Evolutionary conservation across 2,797 vertebrate species (phyloP).

Genomic region (Argya squamiceps): DNA sequence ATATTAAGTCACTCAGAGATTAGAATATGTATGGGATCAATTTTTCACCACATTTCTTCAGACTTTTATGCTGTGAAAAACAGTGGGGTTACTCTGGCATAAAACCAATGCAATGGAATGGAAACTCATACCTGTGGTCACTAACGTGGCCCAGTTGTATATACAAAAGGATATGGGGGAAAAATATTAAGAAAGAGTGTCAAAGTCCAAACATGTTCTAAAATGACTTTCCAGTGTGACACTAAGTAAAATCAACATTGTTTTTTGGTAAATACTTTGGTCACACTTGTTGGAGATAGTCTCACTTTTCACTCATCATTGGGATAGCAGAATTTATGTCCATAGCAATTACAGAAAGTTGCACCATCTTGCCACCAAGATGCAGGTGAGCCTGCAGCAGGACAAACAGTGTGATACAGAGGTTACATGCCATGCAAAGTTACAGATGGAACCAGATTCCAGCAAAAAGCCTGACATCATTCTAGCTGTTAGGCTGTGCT

Average conservation of each 20-base stretch:
- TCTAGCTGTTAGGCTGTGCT: background rate
- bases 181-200: slow-evolving; percentile 8
- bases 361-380: background rate
- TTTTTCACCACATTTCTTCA: slow-evolving; percentile 53
- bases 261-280: background rate
- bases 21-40: slow-evolving; percentile 52
- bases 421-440: background rate
- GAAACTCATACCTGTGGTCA: slow-evolving; percentile 57
- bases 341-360: background rate
- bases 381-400: background rate
- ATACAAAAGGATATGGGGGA: background rate
- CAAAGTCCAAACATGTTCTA: background rate
- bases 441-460: background rate
- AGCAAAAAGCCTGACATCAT: background rate
- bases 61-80: slow-evolving; percentile 23
- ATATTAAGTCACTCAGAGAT: slow-evolving; percentile 47
- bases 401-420: background rate
- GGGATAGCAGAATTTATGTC: background rate
- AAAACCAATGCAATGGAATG: slow-evolving; percentile 30
- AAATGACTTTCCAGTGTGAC: background rate
- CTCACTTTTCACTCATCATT: background rate
- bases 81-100: slow-evolving; percentile 40
- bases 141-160: slow-evolving; percentile 10
- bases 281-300: background rate
- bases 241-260: background rate